Base-by-base conservation (phyloP, 2,888 invertebrate species). In the Chloromyia formosa region DNA sequence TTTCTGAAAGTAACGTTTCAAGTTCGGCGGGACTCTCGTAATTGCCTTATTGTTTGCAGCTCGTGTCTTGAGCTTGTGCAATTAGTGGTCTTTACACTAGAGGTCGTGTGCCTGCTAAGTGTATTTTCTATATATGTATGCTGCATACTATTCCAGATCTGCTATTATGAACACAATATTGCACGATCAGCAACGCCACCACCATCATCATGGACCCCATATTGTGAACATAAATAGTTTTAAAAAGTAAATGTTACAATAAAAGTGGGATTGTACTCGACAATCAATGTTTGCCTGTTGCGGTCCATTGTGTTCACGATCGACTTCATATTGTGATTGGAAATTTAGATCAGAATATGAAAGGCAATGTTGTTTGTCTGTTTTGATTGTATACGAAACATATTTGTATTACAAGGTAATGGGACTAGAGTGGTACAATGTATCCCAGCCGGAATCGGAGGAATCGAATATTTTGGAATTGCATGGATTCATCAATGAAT, bases 51-150 rank as follows among this genome's bases (percentile, higher is more conserved):
- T 75, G 75, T 71, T 62, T 74, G 62, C 56, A 61, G 45, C 45
- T 53, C 61, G 62, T 69, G 27, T 74, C 73, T 69, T 69, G 68
- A n/a, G 61, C 74, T 73, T 64, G 54, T 74, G 75, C 75, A 75
- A 75, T 75, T 75, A 75, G 74, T 73, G 61, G 74, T 66, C 74
- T 75, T 75, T 75, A 75, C 73, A 56, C 69, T 53, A 66, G 22
- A 61, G 66, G 73, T 60, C 75, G 75, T 75, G 75, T 75, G 75
- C 75, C 73, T 75, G 68, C 60, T 27, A 60, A 60, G 60, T 27
- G 12, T 49, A n/a, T 49, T 62, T 62, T 35, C n/a, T 22, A 12
- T 20, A 16, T 23, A 53, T 20, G 22, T 23, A 53, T 14, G 53
- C 54, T 54, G 54, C n/a, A n/a, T 35, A 35, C 27, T 2, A 4